A percentile compares a stretch with the other conserved stretches of the same genome.
These are phyloP conservation scores for Ptiloglossa arizonensis DNA, from an alignment of 1,140 invertebrate genomes.

Conservation along the genomic window DNA sequence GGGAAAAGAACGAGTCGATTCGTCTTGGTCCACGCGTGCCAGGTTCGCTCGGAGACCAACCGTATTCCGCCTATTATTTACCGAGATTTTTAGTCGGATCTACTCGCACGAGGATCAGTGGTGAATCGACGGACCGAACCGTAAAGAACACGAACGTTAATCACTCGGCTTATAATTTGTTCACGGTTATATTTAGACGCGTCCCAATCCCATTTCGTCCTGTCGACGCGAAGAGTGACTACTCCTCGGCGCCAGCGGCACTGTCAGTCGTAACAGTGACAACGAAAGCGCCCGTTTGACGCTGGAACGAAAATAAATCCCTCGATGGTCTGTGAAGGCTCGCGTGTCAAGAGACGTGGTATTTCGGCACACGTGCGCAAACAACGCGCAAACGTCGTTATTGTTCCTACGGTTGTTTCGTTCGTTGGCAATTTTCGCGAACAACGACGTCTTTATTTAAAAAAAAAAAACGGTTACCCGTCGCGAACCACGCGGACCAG, in stretches of 20 bases:
- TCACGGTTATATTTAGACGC: slow-evolving; percentile 71
- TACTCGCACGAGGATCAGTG: slow-evolving; percentile 13
- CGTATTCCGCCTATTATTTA: slow-evolving; percentile 27
- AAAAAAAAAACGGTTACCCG: background rate
- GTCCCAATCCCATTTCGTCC: slow-evolving; percentile 41
- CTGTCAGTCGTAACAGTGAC: slow-evolving; percentile 47
- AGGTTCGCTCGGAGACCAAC: slow-evolving; percentile 1
- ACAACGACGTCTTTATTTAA: slow-evolving; percentile 25
- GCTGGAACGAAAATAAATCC: slow-evolving; percentile 64
- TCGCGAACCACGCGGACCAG: background rate
- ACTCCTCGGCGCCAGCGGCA: slow-evolving; percentile 55
- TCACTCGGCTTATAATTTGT: slow-evolving; percentile 74
- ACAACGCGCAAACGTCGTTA: slow-evolving; percentile 48
- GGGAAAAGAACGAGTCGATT: slow-evolving; percentile 2
- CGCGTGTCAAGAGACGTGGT: slow-evolving; percentile 31
- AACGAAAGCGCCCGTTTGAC: slow-evolving; percentile 41
- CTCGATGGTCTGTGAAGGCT: slow-evolving; percentile 49
- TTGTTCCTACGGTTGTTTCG: slow-evolving; percentile 28
- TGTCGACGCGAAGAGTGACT: slow-evolving; percentile 46
- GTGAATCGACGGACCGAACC: slow-evolving; percentile 49
- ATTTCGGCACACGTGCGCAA: slow-evolving; percentile 62
- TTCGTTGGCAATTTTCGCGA: slow-evolving; percentile 6
- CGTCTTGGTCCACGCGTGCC: slow-evolving; percentile 3
- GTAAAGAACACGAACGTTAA: slow-evolving; percentile 63
- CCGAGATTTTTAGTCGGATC: slow-evolving; percentile 12